Conservation (phyloP, 1,140 invertebrate genomes). For the Ceratoteleas bidentatus region DNA sequence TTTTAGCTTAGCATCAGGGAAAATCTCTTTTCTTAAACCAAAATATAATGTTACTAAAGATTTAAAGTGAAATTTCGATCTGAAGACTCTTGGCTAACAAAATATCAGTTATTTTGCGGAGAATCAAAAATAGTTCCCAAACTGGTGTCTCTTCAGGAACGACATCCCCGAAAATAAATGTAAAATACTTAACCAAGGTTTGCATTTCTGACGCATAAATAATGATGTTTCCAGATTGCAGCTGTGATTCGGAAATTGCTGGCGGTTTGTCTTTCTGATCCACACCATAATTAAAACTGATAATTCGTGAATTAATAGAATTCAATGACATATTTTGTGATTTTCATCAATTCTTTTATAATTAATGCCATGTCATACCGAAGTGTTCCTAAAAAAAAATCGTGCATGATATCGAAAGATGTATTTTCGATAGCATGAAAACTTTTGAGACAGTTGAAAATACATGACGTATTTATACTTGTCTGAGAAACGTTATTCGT, state of each 20-base stretch:
- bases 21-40: conserved; percentile 2
- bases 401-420: conserved; percentile 46
- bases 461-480: conserved; percentile 13
- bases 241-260: conserved; percentile 5
- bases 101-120: conserved; percentile 61
- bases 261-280: conserved; percentile 18
- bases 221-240: conserved; percentile 4
- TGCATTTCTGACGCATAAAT: conserved; percentile 38
- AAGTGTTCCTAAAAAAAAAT: conserved; percentile 28
- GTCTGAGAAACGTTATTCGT: neutral
- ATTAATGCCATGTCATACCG: conserved; percentile 41
- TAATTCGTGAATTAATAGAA: conserved; percentile 24
- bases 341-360: neutral
- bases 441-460: conserved; percentile 38
- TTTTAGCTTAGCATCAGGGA: conserved; percentile 21
- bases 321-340: conserved; percentile 27
- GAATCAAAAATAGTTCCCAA: conserved; percentile 55
- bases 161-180: conserved; percentile 65
- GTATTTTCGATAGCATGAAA: conserved; percentile 36
- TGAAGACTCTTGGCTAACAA: conserved; percentile 41
- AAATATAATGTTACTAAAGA: conserved; percentile 37
- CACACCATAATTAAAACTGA: conserved; percentile 6
- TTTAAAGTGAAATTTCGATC: conserved; percentile 39
- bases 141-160: conserved; percentile 33
- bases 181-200: conserved; percentile 32